Evolutionary conservation across 2,888 invertebrate genomes (phyloP).

Genomic region (Hemistola chrysoprasaria): DNA sequence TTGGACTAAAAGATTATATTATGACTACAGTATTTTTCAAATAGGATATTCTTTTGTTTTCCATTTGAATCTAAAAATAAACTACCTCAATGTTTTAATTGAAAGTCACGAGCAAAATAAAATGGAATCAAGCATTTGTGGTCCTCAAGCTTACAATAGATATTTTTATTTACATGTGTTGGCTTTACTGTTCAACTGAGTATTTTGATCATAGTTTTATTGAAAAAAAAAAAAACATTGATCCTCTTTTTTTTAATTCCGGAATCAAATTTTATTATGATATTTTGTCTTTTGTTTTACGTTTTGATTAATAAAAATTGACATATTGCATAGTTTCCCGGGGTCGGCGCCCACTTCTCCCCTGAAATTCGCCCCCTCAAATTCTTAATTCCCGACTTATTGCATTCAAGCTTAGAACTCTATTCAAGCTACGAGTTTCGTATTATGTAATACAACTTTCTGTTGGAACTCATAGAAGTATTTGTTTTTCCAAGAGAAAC

Average conservation of each 20-base stretch:
- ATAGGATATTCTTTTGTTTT: neutral
- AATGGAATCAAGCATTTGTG: slow-evolving; percentile 6
- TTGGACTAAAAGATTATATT: no score
- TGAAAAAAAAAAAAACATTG: slow-evolving; percentile 5
- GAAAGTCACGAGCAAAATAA: slow-evolving; percentile 7
- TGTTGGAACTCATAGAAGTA: no score
- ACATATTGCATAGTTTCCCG: neutral
- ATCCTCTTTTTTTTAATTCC: slow-evolving; percentile 6
- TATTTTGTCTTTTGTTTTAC: slow-evolving; percentile 2
- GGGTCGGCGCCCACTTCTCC: no score
- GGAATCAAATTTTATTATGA: slow-evolving; percentile 4
- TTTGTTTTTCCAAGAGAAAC: no score
- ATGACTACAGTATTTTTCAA: no score
- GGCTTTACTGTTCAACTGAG: slow-evolving; percentile 2
- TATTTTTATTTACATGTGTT: slow-evolving; percentile 9
- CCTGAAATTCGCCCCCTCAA: no score
- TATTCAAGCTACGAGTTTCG: neutral
- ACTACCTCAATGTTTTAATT: slow-evolving; percentile 1
- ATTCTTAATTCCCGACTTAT: slow-evolving; percentile 5
- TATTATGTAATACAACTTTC: no score
- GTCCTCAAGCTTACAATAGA: slow-evolving; percentile 5
- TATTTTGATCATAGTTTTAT: slow-evolving; percentile 6
- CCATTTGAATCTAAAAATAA: neutral
- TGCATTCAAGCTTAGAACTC: slow-evolving; percentile 1
- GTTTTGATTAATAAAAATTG: slow-evolving; percentile 6